phyloP scores from a whole-genome alignment of 2,113 vertebrate species.

The Sialia sialis region DNA sequence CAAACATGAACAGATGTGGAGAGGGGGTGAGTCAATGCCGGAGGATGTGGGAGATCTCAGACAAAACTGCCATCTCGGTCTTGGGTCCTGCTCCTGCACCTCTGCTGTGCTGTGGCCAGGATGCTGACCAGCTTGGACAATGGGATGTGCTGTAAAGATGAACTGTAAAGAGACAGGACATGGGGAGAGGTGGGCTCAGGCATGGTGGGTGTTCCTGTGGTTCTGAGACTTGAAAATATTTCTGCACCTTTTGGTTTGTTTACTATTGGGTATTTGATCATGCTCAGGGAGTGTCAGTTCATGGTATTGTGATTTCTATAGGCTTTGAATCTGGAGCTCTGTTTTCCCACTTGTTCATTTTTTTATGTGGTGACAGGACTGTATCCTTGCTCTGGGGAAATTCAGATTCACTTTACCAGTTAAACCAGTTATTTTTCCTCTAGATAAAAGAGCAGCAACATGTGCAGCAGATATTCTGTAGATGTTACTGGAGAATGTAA shows the following conservation, averaged over 20 bases:
- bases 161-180: fast-evolving
- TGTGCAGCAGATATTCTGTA: background rate
- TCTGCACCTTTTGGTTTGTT: background rate
- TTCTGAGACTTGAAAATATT: background rate
- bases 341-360: background rate
- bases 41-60: background rate
- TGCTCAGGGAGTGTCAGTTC: background rate
- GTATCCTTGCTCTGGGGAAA: background rate
- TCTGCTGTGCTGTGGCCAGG: fast-evolving
- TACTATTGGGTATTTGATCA: background rate
- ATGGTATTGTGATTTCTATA: background rate
- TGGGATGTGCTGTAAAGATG: background rate
- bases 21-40: background rate
- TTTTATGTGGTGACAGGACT: background rate
- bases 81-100: background rate
- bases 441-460: background rate
- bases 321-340: background rate
- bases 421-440: background rate
- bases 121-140: background rate
- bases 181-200: background rate
- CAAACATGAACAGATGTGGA: background rate
- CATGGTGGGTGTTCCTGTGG: background rate
- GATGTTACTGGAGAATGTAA: background rate
- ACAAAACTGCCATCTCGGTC: background rate
- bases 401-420: background rate